A percentile compares a stretch with the other conserved stretches of the same genome.
Evolutionary conservation across 2,113 vertebrate species (phyloP).

Genomic region (Plectropomus leopardus): DNA sequence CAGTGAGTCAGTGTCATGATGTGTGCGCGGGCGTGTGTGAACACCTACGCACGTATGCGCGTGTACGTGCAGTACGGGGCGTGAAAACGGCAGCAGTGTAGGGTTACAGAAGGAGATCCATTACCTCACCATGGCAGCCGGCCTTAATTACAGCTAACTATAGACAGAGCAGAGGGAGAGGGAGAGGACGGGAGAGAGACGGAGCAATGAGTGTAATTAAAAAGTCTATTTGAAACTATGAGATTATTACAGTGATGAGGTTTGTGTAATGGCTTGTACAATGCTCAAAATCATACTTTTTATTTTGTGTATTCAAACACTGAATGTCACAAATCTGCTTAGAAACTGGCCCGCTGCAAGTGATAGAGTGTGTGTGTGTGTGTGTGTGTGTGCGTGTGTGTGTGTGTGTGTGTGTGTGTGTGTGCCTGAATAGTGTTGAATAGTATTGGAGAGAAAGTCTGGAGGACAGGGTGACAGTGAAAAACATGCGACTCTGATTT

Average conservation of each 20-base stretch:
- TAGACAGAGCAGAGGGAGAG: slow-evolving; percentile 60
- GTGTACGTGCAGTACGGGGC: slow-evolving; percentile 5
- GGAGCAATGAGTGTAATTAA: slow-evolving; percentile 76
- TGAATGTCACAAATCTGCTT: not conserved
- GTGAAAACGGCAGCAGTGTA: slow-evolving; percentile 53
- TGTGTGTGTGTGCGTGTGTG: not conserved
- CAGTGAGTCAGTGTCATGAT: slow-evolving; percentile 31
- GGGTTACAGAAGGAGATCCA: slow-evolving; percentile 73
- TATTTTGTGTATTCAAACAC: slow-evolving; percentile 9
- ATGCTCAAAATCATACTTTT: slow-evolving; percentile 17
- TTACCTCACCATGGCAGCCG: slow-evolving; percentile 73
- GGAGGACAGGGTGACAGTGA: no score
- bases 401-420: no score
- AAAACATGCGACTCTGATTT: not conserved
- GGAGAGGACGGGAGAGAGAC: slow-evolving; percentile 43
- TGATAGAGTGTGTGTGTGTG: no score
- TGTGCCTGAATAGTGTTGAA: not conserved
- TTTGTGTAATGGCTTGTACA: slow-evolving; percentile 51
- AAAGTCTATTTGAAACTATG: slow-evolving; percentile 75
- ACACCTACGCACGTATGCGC: slow-evolving; percentile 52
- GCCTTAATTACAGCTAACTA: slow-evolving; percentile 82
- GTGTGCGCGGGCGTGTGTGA: slow-evolving; percentile 33
- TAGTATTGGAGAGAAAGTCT: not conserved
- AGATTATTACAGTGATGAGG: slow-evolving; percentile 59
- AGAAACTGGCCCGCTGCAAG: not conserved